Evolutionary conservation across 2,797 vertebrate species (phyloP).

Genomic region (Lepilemur septentrionalis): DNA sequence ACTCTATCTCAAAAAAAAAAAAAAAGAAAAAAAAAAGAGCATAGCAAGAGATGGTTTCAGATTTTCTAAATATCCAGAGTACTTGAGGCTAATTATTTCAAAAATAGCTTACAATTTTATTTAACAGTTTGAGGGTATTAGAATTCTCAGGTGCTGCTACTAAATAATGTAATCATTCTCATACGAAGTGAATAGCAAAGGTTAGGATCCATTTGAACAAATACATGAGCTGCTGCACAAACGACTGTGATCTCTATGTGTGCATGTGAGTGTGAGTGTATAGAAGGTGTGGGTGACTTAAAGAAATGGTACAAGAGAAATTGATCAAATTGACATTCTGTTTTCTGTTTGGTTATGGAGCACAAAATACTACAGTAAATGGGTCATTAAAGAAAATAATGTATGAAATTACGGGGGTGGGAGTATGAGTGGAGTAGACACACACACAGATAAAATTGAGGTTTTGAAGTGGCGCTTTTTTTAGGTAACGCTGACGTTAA

Average conservation of each 20-base stretch:
- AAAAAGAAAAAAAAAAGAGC: neutral
- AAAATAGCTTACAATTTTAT: neutral
- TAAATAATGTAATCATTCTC: neutral
- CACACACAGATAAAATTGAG: neutral
- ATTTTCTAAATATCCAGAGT: conserved; percentile 28
- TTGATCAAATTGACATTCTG: neutral
- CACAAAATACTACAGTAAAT: neutral
- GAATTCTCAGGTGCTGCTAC: conserved; percentile 4
- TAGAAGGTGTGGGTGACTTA: neutral
- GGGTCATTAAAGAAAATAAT: neutral
- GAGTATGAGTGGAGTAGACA: neutral
- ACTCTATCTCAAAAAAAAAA: neutral
- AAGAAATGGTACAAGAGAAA: neutral
- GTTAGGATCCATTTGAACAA: neutral
- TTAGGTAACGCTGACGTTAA: neutral
- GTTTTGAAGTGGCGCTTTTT: neutral
- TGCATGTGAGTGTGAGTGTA: neutral
- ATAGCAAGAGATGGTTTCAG: neutral
- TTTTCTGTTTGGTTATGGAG: conserved; percentile 34
- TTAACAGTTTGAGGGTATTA: neutral
- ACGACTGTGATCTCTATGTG: neutral
- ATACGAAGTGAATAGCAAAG: neutral
- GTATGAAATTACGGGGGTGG: neutral
- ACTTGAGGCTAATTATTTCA: conserved; percentile 39
- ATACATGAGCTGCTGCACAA: conserved; percentile 18